These are phyloP conservation scores for Globodera ellingtonae DNA, from an alignment of 1,140 invertebrate genomes.

Conservation along the genomic window DNA sequence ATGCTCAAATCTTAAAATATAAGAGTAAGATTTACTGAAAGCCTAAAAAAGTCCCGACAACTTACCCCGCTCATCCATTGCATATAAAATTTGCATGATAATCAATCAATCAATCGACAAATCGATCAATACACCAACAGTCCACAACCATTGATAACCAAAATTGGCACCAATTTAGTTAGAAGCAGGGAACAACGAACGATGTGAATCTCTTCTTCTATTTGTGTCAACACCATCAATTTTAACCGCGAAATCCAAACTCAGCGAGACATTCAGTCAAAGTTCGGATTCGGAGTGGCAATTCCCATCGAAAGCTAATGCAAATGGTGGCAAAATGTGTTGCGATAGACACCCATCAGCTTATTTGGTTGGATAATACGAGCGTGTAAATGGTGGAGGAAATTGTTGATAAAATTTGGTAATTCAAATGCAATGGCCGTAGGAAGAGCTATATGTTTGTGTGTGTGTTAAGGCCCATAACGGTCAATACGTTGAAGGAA, in stretches of 20 bases:
- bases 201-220: background rate
- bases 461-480: too few relatives aligned
- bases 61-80: background rate
- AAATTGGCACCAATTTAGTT: background rate
- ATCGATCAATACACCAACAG: background rate
- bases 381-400: background rate
- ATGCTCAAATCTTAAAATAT: slow-evolving; percentile 21
- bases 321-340: background rate
- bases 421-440: too few relatives aligned
- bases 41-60: background rate
- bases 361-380: too few relatives aligned
- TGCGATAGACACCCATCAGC: background rate
- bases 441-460: too few relatives aligned
- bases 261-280: too few relatives aligned
- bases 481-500: too few relatives aligned
- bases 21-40: background rate
- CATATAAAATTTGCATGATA: background rate
- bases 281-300: background rate
- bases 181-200: background rate
- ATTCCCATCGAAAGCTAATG: background rate
- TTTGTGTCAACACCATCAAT: background rate
- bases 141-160: background rate
- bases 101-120: background rate
- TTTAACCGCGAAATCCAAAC: background rate
- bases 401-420: background rate